Evolutionary conservation across 2,113 vertebrate species (phyloP), one percentile per base, ranked within the genome.

Genomic region (Rissa tridactyla): DNA sequence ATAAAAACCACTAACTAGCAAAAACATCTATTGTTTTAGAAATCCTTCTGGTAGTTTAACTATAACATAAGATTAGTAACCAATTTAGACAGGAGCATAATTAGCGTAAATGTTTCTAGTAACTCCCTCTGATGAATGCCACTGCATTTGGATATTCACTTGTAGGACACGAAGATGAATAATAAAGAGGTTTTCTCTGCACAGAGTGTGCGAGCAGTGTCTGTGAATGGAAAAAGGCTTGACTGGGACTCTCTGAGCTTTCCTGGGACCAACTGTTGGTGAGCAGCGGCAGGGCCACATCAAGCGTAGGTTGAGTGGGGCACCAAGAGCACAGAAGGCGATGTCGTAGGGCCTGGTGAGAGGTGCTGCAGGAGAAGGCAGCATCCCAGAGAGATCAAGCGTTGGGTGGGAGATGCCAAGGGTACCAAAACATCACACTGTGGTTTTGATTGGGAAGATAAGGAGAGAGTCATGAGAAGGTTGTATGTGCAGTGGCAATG

Each of bases 41-140:
- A 85, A 92, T 92, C 54, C 73, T 93, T 96, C 79, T 95, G 81
- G 47, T 95, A 93, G 91, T 86, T 89, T 88, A 70, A 70, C 78
- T 69, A 22, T 82, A 66, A 77, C 54, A 78, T 89, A 89, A 89
- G 83, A 89, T 93, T 92, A 89, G 68, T 82, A 96, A 96, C 81
- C 82, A 96, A 93, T 84, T 90, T 95, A 95, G 94, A 80, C 58
- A 89, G 89, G 90, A 86, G 79, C 26, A 44, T 94, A 96, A 96
- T 96, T 77, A 88, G 51, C 9, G 9, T 64, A 91, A 91, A 76
- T 82, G 44, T 96, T 97, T 93, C 86, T 47, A 64, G 49, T 87
- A 96, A 90, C 86, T 90, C 78, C 58, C 80, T 96, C 51, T 86
- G 87, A 83, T 91, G 86, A 94, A 90, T 76, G 82, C 71, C 49